A percentile compares a stretch with the other conserved stretches of the same genome.
These are phyloP conservation scores for Tipula lateralis DNA, from an alignment of 2,888 invertebrate genomes.

Conservation along the genomic window DNA sequence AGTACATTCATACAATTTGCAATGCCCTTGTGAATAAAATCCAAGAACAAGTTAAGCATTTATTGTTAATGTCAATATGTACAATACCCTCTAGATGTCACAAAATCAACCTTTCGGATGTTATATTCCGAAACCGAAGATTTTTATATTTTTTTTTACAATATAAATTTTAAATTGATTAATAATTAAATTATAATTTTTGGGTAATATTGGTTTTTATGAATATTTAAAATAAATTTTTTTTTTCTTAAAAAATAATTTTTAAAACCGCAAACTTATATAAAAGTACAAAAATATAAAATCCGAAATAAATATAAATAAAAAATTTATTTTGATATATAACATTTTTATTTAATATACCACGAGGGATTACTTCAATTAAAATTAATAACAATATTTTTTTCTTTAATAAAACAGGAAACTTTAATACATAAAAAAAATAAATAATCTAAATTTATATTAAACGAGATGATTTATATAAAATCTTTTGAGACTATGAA, in stretches of 20 bases:
- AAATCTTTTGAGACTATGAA: background rate
- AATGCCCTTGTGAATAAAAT: too few species aligned
- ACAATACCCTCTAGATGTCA: background rate
- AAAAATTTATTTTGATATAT: background rate
- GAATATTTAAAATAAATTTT: background rate
- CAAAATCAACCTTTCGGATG: background rate
- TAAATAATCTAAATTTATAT: background rate
- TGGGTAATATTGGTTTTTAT: background rate
- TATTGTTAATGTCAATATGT: background rate
- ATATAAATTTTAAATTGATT: background rate
- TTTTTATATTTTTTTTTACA: background rate
- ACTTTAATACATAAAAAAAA: background rate
- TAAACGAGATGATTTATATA: constrained; percentile 7
- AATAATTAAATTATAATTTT: background rate
- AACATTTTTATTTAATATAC: background rate
- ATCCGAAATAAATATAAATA: background rate
- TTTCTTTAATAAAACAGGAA: background rate
- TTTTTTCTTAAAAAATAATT: background rate
- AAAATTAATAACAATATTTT: background rate
- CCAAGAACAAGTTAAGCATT: too few species aligned
- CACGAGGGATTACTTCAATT: constrained; percentile 11
- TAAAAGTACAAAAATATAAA: background rate
- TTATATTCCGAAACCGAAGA: background rate
- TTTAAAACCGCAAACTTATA: background rate
- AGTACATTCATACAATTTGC: too few species aligned